phyloP scores from a whole-genome alignment of 2,113 vertebrate species.

The Ictidomys tridecemlineatus region DNA sequence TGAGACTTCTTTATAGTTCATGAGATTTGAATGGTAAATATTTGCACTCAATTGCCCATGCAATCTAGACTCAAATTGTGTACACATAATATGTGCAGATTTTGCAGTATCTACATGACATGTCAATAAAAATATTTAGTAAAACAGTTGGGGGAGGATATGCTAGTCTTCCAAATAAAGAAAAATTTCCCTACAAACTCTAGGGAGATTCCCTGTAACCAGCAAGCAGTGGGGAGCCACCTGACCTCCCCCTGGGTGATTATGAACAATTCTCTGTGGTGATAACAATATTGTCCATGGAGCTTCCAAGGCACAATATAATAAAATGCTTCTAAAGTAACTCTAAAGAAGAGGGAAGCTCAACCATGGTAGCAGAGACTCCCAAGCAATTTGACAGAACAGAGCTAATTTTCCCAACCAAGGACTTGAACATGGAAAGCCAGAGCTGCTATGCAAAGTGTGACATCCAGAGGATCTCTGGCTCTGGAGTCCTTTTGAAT shows the following conservation, averaged over 20 bases:
- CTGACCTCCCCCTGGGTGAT: not conserved
- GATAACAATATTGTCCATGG: not conserved
- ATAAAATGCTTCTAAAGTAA: not conserved
- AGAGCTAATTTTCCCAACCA: not conserved
- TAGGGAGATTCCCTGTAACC: not conserved
- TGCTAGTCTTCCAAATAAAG: not conserved
- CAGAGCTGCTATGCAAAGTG: no score
- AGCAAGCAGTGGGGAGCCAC: no score
- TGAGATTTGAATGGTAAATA: not conserved
- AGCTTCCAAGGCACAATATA: accelerated
- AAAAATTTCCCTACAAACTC: accelerated
- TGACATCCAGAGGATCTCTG: not conserved
- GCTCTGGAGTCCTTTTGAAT: not conserved
- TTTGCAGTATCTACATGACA: not conserved
- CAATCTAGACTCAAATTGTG: not conserved
- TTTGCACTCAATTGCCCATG: not conserved
- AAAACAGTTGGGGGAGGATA: not conserved
- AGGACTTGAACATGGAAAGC: not conserved
- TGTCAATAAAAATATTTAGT: not conserved
- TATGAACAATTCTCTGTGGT: not conserved
- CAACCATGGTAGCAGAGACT: not conserved
- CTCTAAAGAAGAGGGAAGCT: no score
- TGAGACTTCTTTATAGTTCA: no score
- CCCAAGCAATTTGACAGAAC: not conserved
- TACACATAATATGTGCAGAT: not conserved